A percentile compares a stretch with the other conserved stretches of the same genome.
Evolutionary conservation across 2,797 vertebrate genomes (phyloP).

Genomic region (Botia almorhae): DNA sequence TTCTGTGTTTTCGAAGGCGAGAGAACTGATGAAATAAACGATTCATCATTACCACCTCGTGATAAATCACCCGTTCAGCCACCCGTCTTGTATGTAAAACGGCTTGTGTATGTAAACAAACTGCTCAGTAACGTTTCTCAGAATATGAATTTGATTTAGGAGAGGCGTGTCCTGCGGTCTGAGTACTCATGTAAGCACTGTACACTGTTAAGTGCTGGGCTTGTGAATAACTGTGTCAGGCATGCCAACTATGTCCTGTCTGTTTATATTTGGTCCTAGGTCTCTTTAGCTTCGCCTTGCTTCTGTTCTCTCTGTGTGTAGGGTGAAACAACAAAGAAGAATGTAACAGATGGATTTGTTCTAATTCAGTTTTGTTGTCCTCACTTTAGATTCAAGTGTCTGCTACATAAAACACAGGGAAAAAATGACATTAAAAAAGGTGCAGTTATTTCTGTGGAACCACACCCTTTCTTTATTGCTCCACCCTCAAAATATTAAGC

Average conservation of each 20-base stretch:
- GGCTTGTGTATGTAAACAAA: background rate
- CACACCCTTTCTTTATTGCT: no score
- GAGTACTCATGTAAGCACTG: slow-evolving; percentile 15
- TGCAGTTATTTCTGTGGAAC: no score
- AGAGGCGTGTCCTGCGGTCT: slow-evolving; percentile 32
- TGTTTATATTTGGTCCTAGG: slow-evolving; percentile 52
- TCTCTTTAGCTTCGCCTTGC: slow-evolving; percentile 34
- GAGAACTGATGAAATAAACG: background rate
- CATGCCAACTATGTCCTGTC: slow-evolving; percentile 38
- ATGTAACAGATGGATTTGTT: slow-evolving; percentile 20
- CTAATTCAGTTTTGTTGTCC: background rate
- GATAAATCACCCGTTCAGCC: slow-evolving; percentile 16
- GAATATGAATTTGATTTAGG: slow-evolving; percentile 8
- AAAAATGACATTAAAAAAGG: no score
- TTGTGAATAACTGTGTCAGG: slow-evolving; percentile 42
- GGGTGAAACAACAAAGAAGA: background rate
- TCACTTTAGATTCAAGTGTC: background rate
- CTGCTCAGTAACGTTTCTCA: background rate
- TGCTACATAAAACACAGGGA: background rate
- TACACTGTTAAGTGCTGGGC: slow-evolving; percentile 29
- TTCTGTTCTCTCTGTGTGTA: slow-evolving; percentile 31
- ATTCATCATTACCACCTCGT: slow-evolving; percentile 4
- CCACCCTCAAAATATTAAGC: no score
- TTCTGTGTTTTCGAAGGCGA: slow-evolving; percentile 8
- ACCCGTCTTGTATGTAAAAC: background rate